phyloP scores from a whole-genome alignment of 2,797 vertebrate species.

The Mormyrops boulengeri region DNA sequence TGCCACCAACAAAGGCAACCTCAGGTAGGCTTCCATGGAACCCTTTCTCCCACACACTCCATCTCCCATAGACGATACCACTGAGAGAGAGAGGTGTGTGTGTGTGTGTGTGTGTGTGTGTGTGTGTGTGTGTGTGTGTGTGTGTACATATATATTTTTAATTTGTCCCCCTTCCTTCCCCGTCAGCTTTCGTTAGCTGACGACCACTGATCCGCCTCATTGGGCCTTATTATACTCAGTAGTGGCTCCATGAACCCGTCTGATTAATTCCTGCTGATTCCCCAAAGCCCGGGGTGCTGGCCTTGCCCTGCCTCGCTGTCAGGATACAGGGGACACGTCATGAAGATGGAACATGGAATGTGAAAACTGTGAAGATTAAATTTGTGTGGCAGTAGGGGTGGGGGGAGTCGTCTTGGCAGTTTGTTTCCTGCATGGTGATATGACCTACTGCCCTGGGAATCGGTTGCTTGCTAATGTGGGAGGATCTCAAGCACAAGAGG shows the following conservation, averaged over 20 bases:
- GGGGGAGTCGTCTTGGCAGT: neutral
- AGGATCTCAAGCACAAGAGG: neutral
- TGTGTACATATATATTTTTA: neutral
- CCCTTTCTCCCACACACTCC: neutral
- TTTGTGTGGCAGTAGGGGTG: neutral
- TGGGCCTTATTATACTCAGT: slow-evolving; percentile 51
- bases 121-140: too few species aligned
- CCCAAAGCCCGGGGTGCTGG: neutral
- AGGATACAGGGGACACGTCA: neutral
- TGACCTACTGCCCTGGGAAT: neutral
- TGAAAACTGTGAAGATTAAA: neutral
- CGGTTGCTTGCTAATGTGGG: neutral
- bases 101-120: neutral
- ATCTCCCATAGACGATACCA: neutral
- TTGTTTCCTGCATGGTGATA: neutral
- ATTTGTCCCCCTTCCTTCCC: neutral
- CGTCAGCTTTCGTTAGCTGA: slow-evolving; percentile 4
- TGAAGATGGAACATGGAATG: neutral
- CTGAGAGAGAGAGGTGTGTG: neutral
- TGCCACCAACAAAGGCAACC: slow-evolving; percentile 96
- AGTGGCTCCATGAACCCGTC: slow-evolving; percentile 49
- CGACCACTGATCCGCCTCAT: neutral
- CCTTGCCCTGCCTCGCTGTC: neutral
- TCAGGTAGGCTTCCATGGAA: slow-evolving; percentile 70
- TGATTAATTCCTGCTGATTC: slow-evolving; percentile 47